Evolutionary conservation across 2,888 invertebrate species (phyloP).

Genomic region (Epinotia bilunana): DNA sequence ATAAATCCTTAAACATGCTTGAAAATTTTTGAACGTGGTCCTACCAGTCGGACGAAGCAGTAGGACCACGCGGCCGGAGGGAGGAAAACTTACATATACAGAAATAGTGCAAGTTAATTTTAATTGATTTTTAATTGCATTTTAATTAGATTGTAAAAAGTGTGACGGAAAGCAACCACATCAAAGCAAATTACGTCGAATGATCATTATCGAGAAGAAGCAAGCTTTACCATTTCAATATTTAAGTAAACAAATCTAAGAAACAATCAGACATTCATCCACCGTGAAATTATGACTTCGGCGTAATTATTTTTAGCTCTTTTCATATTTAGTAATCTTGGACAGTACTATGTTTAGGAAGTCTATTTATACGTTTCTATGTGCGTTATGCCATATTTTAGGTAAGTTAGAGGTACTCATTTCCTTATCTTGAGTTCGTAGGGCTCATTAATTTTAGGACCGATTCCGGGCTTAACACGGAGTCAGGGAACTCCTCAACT

Average conservation of each 20-base stretch:
- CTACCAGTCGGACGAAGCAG: too few species aligned
- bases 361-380: slow-evolving; percentile 37
- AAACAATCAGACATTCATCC: neutral
- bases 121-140: too few species aligned
- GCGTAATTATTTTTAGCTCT: slow-evolving; percentile 42
- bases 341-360: slow-evolving; percentile 46
- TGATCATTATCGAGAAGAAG: neutral
- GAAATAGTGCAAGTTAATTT: too few species aligned
- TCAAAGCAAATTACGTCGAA: neutral
- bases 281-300: slow-evolving; percentile 53
- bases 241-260: neutral
- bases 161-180: too few species aligned
- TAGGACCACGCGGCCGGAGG: too few species aligned
- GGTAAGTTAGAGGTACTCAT: slow-evolving; percentile 15
- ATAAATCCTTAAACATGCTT: too few species aligned
- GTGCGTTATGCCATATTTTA: slow-evolving; percentile 16
- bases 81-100: too few species aligned
- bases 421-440: neutral
- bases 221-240: neutral
- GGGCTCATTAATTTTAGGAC: too few species aligned
- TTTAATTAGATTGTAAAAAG: too few species aligned
- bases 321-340: slow-evolving; percentile 44
- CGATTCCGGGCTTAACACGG: too few species aligned
- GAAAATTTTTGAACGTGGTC: too few species aligned
- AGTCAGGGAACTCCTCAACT: too few species aligned